Evolutionary conservation across 2,888 invertebrate genomes (phyloP).

Genomic region (Ligdia adustata): DNA sequence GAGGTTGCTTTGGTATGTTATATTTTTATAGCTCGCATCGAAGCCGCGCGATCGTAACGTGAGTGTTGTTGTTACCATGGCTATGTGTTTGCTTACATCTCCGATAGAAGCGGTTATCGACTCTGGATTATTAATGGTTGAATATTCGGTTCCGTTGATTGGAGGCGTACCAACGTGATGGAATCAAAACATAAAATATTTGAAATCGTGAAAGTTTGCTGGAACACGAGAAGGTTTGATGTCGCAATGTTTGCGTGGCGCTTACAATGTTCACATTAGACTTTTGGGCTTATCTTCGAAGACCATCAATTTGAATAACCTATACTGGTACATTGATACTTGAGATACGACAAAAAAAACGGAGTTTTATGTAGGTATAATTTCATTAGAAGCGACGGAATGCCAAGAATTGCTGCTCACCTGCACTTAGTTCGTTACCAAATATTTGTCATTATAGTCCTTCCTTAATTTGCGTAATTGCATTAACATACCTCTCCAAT

Average conservation of each 20-base stretch:
- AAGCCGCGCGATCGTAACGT: constrained; percentile 12
- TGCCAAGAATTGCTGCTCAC: constrained; percentile 1
- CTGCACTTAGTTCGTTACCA: constrained; percentile 5
- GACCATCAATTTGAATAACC: constrained; percentile 12
- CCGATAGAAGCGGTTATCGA: constrained; percentile 43
- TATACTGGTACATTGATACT: not conserved
- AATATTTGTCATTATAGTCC: constrained; percentile 19
- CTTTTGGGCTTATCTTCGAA: constrained; percentile 15
- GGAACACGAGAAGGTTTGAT: constrained; percentile 28
- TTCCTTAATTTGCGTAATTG: constrained; percentile 27
- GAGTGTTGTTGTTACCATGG: constrained; percentile 22
- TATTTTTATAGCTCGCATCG: constrained; percentile 26
- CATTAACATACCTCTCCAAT: constrained; percentile 27
- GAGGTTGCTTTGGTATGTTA: constrained; percentile 18
- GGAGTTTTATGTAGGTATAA: not conserved
- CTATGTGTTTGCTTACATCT: constrained; percentile 38
- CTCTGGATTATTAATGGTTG: constrained; percentile 42
- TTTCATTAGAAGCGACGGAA: constrained; percentile 1
- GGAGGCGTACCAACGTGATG: constrained; percentile 35
- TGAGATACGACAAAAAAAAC: constrained; percentile 1
- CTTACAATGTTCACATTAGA: constrained; percentile 18
- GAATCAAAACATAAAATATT: constrained; percentile 32
- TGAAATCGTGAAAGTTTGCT: constrained; percentile 27
- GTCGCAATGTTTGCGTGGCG: constrained; percentile 13
- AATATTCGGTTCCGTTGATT: constrained; percentile 41